Base-by-base conservation (phyloP, 2,797 vertebrate species). In the Odontamblyopus rebecca region DNA sequence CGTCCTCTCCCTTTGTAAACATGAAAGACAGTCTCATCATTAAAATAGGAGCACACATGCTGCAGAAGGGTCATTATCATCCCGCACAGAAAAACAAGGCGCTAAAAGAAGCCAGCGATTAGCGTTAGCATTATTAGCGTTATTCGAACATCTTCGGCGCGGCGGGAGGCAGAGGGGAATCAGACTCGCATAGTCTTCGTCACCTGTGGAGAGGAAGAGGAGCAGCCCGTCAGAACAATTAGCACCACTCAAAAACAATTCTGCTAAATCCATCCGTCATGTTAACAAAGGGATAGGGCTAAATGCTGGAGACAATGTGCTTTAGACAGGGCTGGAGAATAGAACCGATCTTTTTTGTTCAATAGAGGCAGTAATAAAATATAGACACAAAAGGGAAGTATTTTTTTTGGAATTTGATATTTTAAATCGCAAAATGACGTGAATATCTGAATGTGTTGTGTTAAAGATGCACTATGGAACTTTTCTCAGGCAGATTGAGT, bases 11-110 rank as follows among this genome's bases (percentile, higher is more conserved):
- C 44, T 88, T 83, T 92, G 83, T 90, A 87, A 93, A 92, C 44
- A 92, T 93, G 56, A 86, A 84, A 89, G 87, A 86, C 89, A 82
- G 85, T 84, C 87, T 88, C 77, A 75, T 92, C 84, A 91, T 92
- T 90, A 93, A 81, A 72, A 76, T 72, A 30, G 59, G 70, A 35
- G 61, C 54, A 62, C 54, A 19, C 80, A 79, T 75, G 75, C 50
- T 60, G 71, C 81, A 78, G 79, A 54, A 61, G 78, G 84, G 82
- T 84, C 84, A 88, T 89, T 88, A 48, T 48, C 2, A 48, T 48
- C 44, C 44, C 13, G 44, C 13, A 5, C 13, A 86, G 74, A 78
- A 81, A 66, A 82, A 73, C 75, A 51, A 29, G 64, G 73, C 77
- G 66, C 84, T 78, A 76, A 62, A 82, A 74, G 84, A 89, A 86